Base-by-base conservation (phyloP, 2,113 vertebrate species). In the Mesembrinibis cayennensis region DNA sequence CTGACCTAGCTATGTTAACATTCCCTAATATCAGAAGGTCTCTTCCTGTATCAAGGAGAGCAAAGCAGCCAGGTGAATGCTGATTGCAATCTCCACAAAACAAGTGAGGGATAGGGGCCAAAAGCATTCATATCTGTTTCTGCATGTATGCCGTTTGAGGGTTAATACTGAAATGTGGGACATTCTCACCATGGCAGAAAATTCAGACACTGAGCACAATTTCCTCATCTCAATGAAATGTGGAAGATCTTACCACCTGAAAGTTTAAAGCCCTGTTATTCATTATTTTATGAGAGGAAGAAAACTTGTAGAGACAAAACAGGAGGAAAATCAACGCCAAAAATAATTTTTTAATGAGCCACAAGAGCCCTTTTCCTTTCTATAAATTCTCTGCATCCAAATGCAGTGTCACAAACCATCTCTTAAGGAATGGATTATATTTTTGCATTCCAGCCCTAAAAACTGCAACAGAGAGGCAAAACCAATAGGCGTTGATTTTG, bases 81-180 rank as follows among this genome's bases (percentile, higher is more conserved):
- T 50, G 47, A 83, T 3, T 42, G 29, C 34, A 47, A n/a, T 25
- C 56, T 78, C 49, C 17, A 56, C 26, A 32, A 52, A 90, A 32
- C 20, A 70, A 36, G 42, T 42, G 26, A 40, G 30, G 47, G 16
- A 42, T 0, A 50, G 14, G 13, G 19, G 13, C 16, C 62, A 52
- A 59, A 63, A 50, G 14, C 19, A 53, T 45, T 45, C 30, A 5
- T 53, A 26, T 6, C 3, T 3, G 12, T 17, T 79, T 65, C 59
- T 80, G 22, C 26, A 30, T 4, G 3, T 36, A 55, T 42, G 21
- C 21, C 1, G 0, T 42, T 56, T 42, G 7, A 36, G 15, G 9
- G 44, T 38, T 34, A 45, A 84, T 52, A 45, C 11, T 53, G 44
- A 58, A 76, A 55, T 6, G 7, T 42, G 47, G 26, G 7, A 36